These are phyloP conservation scores for Aldabrachelys gigantea DNA, from an alignment of 2,113 vertebrate species.

Conservation along the genomic window DNA sequence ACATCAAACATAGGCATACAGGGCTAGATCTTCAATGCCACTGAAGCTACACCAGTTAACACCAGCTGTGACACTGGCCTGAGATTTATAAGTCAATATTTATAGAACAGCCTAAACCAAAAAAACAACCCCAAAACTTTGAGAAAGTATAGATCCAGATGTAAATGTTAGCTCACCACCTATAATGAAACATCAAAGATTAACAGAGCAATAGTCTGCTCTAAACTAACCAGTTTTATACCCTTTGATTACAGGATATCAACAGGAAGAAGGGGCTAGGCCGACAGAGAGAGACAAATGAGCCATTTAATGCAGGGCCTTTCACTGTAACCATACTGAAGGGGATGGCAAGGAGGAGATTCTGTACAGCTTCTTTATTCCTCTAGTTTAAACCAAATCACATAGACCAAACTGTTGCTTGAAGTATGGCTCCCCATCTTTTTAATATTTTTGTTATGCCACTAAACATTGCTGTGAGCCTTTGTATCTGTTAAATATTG, in stretches of 20 bases:
- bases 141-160: background rate
- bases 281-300: background rate
- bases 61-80: background rate
- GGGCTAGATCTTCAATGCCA: background rate
- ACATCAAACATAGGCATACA: background rate
- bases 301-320: background rate
- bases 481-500: background rate
- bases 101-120: background rate
- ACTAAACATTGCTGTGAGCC: background rate
- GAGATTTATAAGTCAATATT: background rate
- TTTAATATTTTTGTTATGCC: background rate
- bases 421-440: background rate
- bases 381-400: background rate
- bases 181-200: background rate
- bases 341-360: background rate
- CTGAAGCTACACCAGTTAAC: background rate
- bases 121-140: background rate
- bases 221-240: background rate
- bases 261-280: fast-evolving
- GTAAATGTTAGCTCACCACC: background rate
- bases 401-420: background rate
- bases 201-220: background rate
- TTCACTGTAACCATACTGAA: background rate
- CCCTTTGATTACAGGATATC: background rate
- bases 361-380: background rate